Evolutionary conservation across 2,888 invertebrate genomes (phyloP), one percentile per base, ranked within the genome.

Genomic region (Caenorhabditis virilis): DNA sequence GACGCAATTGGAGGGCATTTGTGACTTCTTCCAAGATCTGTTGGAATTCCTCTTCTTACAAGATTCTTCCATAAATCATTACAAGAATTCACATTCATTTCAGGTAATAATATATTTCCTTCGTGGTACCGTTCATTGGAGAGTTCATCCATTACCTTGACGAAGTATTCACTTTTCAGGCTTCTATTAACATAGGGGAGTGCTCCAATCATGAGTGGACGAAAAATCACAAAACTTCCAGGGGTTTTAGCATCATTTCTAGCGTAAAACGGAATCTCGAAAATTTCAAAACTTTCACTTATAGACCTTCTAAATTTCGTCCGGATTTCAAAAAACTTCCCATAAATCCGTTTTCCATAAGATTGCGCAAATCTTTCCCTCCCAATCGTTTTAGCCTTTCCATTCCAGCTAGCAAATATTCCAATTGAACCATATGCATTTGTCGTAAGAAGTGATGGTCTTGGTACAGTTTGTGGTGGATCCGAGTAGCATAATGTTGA

Each of bases 61-160:
- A 64, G 38, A 48, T 64, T 64, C 55, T 59, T 59, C 64, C 64
- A 64, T 23, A 64, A 22, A 35, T 64, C 64, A 35, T 58, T 50
- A 18, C 25, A 18, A n/a, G 48, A 42, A n/a, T 23, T 41, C 1
- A 48, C 43, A 0, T 25, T 25, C 23, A 59, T 54, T 39, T 54
- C 43, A 2, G 64, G 64, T n/a, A n/a, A n/a, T n/a, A n/a, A n/a
- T n/a, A 64, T 39, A 7, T 39, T 35, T 18, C 54, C 63, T 7
- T n/a, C 3, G 0, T 15, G 16, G 43, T 41, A 49, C 11, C 13
- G 11, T 20, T 56, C 9, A 2, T 35, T 11, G 2, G 22, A 38
- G 1, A 63, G 43, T 2, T 45, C 23, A 9, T 20, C 23, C 26
- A 63, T 20, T 7, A 53, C 42, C 27, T 48, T 33, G 11, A 41